Evolutionary conservation across 2,888 invertebrate genomes (phyloP).

Genomic region (Pammene fasciana): DNA sequence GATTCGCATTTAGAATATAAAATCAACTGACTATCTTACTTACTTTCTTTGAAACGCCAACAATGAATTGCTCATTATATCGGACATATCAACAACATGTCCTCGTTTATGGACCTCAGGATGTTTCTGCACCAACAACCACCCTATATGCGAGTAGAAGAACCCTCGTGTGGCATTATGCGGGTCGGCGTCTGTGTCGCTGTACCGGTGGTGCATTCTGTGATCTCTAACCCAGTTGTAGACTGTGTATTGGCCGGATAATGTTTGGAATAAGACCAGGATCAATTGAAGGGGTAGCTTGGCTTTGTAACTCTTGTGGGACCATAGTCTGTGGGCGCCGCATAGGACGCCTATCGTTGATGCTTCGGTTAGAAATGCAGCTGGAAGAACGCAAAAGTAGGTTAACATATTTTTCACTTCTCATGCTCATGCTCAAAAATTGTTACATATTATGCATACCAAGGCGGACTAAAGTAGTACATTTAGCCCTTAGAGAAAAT

Average conservation of each 20-base stretch:
- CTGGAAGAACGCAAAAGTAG: too few species aligned
- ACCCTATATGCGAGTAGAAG: slow-evolving; percentile 93
- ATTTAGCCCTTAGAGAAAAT: too few species aligned
- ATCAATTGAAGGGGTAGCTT: slow-evolving; percentile 57
- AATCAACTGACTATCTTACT: too few species aligned
- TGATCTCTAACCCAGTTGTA: slow-evolving; percentile 85
- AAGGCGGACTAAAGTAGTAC: too few species aligned
- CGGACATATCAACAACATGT: slow-evolving; percentile 86
- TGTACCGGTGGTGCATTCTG: slow-evolving; percentile 89
- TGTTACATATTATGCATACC: too few species aligned
- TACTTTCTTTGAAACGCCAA: slow-evolving; percentile 88
- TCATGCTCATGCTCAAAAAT: too few species aligned
- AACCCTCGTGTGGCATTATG: slow-evolving; percentile 90
- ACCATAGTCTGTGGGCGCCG: slow-evolving; percentile 59
- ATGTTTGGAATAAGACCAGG: slow-evolving; percentile 55
- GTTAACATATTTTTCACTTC: too few species aligned
- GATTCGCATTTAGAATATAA: too few species aligned
- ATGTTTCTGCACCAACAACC: slow-evolving; percentile 90
- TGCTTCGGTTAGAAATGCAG: slow-evolving; percentile 42
- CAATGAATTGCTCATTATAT: slow-evolving; percentile 87
- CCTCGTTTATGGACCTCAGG: slow-evolving; percentile 88
- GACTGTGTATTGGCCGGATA: slow-evolving; percentile 76
- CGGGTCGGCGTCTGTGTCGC: slow-evolving; percentile 74
- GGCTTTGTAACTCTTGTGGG: slow-evolving; percentile 58
- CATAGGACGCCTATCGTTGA: slow-evolving; percentile 55